Base-by-base conservation (phyloP, 2,113 vertebrate species). In the Felis chaus region DNA sequence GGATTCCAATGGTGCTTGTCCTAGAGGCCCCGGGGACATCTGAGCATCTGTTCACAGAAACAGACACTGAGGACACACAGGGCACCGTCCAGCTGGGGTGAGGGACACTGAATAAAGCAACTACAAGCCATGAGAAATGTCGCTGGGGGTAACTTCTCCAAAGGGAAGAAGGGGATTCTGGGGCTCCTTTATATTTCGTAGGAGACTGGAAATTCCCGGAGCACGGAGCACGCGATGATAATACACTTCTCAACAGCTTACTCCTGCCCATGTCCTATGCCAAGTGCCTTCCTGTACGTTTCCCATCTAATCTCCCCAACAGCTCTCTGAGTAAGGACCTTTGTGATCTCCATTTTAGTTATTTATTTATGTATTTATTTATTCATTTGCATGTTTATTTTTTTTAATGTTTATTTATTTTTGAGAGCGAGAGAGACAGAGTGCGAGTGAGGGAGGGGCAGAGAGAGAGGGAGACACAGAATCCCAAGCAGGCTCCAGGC, bases 231-330 rank as follows among this genome's bases (percentile, higher is more conserved):
- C 0, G 39, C 31, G 18, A 21, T 15, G 11, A 9, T 7, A 27
- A 45, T 36, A 12, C 27, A 7, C 13, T 57, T 41, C 31, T 41
- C 48, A 41, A 53, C 36, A n/a, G 21, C 6, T 10, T 21, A 39
- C 3, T 63, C 23, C 71, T 2, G 13, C 48, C 15, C 78, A 33
- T 33, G 48, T 13, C 21, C 71, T 23, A 0, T 27, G 71, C 65
- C 25, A 2, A n/a, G 23, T 27, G 8, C 1, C 10, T 9, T 5
- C 0, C 0, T 12, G 31, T 12, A 25, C 7, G 29, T 27, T 41
- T 74, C 39, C 21, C 27, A 15, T 7, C 39, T 15, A 29, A n/a
- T 66, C 21, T 15, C 36, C 55, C n/a, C 80, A 10, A 3, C 18
- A 36, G 23, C 74, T 7, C 57, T 73, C 5, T 12, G 25, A 78